A percentile compares a stretch with the other conserved stretches of the same genome.
These are phyloP conservation scores for Ectemnius lituratus DNA, from an alignment of 2,888 invertebrate species.

Conservation along the genomic window DNA sequence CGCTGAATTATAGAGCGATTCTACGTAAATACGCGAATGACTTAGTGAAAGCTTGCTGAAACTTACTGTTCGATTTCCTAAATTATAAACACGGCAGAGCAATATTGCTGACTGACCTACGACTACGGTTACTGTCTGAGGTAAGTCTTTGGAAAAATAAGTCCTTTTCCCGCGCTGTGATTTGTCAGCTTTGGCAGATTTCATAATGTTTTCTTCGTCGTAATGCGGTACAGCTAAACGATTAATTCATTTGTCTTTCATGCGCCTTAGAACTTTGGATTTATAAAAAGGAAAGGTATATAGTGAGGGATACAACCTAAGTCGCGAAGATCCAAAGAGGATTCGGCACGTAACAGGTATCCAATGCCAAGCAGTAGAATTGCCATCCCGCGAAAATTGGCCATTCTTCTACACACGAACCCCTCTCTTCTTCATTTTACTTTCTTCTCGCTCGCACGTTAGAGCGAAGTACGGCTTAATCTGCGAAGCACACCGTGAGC, in stretches of 20 bases:
- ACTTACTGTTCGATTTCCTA: slow-evolving; percentile 91
- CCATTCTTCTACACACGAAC: slow-evolving; percentile 59
- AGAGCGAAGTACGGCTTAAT: neutral
- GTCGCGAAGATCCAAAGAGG: slow-evolving; percentile 58
- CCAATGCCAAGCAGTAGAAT: slow-evolving; percentile 67
- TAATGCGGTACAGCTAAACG: slow-evolving; percentile 40
- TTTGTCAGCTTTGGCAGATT: slow-evolving; percentile 43
- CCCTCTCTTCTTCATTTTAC: slow-evolving; percentile 38
- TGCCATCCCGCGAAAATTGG: slow-evolving; percentile 64
- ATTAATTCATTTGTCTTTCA: no score
- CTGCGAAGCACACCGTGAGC: slow-evolving; percentile 7
- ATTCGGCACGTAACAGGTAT: slow-evolving; percentile 70
- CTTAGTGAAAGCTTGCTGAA: neutral
- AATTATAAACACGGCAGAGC: slow-evolving; percentile 89
- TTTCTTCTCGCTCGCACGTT: neutral
- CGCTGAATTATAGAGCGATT: slow-evolving; percentile 11
- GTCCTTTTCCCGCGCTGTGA: slow-evolving; percentile 80
- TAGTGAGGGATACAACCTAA: slow-evolving; percentile 47
- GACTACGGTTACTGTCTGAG: slow-evolving; percentile 88
- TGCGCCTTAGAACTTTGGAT: no score
- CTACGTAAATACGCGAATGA: no score
- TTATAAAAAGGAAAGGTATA: neutral
- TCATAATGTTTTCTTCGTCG: slow-evolving; percentile 33
- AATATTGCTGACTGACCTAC: slow-evolving; percentile 89
- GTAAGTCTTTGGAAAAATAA: slow-evolving; percentile 89